Evolutionary conservation across 2,888 invertebrate species (phyloP), one percentile per base, ranked within the genome.

Genomic region (Amblyjoppa proteus): DNA sequence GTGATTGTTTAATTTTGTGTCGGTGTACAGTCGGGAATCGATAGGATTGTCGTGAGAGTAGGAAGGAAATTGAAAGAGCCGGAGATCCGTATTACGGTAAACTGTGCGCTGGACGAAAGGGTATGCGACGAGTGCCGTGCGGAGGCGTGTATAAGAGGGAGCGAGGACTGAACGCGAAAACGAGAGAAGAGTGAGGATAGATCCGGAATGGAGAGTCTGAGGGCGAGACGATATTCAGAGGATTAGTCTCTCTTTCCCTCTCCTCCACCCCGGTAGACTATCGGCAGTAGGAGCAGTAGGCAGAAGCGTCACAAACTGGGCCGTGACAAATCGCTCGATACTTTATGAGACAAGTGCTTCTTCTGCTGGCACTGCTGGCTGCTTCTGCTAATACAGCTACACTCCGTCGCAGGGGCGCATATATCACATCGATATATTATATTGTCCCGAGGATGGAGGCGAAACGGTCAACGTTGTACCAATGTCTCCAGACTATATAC

Each of bases 281-380:
- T 56, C 28, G 51, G 76, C 51, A 68, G 71, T 56, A 51, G 82
- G 70, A 70, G 75, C 64, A 71, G 80, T 69, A 87, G 75, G 84
- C 77, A 88, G 89, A 91, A 90, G 91, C 91, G 92, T 92, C 92
- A 92, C 92, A 92, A 92, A 93, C 91, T 92, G 68, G 41, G 89
- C 90, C 91, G 91, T 93, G 93, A 93, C 93, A 93, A 93, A 93
- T 93, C 92, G 91, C 91, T 90, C 92, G 90, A 92, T 93, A 92
- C 93, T 92, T 93, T 92, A 93, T 91, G 92, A 92, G 91, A 91
- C 91, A 90, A 92, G 91, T 92, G 90, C 91, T 92, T 91, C 92
- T 92, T 92, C 84, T 88, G 77, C 80, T 78, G 76, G 73, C 74
- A 78, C 51, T 79, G 70, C 56, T 74, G 20, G 68, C 76, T 70